Percentiles rank a stretch among this genome's conserved stretches.
phyloP scores from a whole-genome alignment of 1,140 invertebrate species.

The Stratiolaelaps scimitus region DNA sequence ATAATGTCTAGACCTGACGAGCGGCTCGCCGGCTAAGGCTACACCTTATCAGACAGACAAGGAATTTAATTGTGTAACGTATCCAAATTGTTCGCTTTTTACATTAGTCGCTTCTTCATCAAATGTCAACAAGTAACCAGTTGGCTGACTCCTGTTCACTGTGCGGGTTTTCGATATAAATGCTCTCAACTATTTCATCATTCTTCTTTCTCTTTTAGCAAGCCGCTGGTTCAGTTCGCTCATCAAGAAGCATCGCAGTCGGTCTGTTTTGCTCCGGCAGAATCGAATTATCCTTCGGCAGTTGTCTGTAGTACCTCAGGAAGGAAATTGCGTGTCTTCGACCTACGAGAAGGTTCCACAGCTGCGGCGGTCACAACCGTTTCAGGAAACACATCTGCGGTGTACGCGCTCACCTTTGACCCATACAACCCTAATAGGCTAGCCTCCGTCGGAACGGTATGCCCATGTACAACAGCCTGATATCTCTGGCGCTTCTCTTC shows the following conservation, averaged over 20 bases:
- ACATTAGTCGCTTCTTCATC: too few species aligned
- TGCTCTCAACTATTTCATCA: too few species aligned
- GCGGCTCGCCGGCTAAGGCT: too few species aligned
- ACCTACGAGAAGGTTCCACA: conserved; percentile 3
- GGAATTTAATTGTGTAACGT: too few species aligned
- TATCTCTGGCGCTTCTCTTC: too few species aligned
- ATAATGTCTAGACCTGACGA: too few species aligned
- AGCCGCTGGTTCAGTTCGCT: neutral
- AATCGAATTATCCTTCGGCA: conserved; percentile 19
- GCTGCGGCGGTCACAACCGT: conserved; percentile 4
- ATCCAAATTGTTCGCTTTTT: too few species aligned
- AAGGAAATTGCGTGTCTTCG: conserved; percentile 8
- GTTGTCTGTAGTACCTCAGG: neutral
- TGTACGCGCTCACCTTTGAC: conserved; percentile 14
- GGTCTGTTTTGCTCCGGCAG: conserved; percentile 5
- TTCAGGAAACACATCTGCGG: conserved; percentile 5
- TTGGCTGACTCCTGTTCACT: too few species aligned
- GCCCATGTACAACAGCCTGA: too few species aligned
- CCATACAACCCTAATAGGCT: conserved; percentile 21
- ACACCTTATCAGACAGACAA: too few species aligned
- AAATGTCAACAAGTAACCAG: too few species aligned
- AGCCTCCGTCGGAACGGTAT: conserved; percentile 1
- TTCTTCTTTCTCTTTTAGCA: neutral
- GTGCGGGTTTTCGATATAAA: too few species aligned
- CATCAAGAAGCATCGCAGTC: conserved; percentile 24